phyloP scores from a whole-genome alignment of 2,797 vertebrate genomes.

The Typhlichthys subterraneus region DNA sequence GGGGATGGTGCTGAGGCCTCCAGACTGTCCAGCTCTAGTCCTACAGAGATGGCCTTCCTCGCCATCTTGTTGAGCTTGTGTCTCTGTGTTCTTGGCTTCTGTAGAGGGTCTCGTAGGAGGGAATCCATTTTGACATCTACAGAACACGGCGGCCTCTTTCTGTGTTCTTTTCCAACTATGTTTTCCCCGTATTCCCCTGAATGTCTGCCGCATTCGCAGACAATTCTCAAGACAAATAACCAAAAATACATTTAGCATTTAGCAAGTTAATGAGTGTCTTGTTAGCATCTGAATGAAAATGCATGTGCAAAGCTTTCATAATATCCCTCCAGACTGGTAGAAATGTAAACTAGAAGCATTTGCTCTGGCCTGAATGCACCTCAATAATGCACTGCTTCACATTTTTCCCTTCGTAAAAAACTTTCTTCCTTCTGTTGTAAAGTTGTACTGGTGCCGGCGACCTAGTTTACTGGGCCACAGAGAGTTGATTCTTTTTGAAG shows the following conservation, averaged over 20 bases:
- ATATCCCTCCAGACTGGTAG: slow-evolving; percentile 19
- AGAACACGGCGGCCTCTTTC: slow-evolving; percentile 30
- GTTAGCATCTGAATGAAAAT: slow-evolving; percentile 12
- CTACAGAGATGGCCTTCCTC: too few species aligned
- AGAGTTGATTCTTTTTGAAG: slow-evolving; percentile 78
- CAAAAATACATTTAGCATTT: slow-evolving; percentile 7
- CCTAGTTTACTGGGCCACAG: slow-evolving; percentile 78
- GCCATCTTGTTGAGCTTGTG: too few species aligned
- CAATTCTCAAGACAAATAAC: slow-evolving; percentile 14
- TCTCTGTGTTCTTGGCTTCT: not conserved
- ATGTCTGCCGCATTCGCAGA: slow-evolving; percentile 16
- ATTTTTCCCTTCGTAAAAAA: slow-evolving; percentile 40
- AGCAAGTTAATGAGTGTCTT: slow-evolving; percentile 11
- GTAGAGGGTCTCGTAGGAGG: slow-evolving; percentile 5
- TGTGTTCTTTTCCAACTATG: not conserved
- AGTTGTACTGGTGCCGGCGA: slow-evolving; percentile 69
- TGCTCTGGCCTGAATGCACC: slow-evolving; percentile 28
- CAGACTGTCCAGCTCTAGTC: too few species aligned
- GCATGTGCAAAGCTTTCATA: slow-evolving; percentile 12
- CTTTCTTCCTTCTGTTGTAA: slow-evolving; percentile 60
- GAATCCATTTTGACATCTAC: slow-evolving; percentile 18
- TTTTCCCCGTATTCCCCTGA: slow-evolving; percentile 19
- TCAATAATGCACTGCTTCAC: slow-evolving; percentile 60
- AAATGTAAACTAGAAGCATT: slow-evolving; percentile 30
- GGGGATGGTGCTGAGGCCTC: too few species aligned